Conservation (phyloP, 2,113 vertebrate genomes). For the Tupaia chinensis region DNA sequence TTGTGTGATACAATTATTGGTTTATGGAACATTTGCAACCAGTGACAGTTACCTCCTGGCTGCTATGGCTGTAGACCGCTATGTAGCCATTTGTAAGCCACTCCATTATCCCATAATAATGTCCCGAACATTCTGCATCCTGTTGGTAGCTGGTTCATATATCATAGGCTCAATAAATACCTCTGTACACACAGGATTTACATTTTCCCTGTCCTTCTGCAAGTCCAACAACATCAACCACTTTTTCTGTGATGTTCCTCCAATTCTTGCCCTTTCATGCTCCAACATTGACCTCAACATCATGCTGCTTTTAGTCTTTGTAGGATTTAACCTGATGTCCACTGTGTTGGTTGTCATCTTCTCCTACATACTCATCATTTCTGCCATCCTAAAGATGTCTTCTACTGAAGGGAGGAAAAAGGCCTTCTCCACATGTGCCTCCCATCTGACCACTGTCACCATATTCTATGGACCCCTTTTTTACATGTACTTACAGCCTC, state of each 20-base stretch:
- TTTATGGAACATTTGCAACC: slow-evolving; percentile 39
- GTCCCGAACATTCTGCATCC: not conserved
- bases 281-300: not conserved
- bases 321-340: not conserved
- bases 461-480: too few relatives aligned
- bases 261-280: not conserved
- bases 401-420: too few relatives aligned
- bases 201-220: not conserved
- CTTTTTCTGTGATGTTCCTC: not conserved
- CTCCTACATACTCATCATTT: too few relatives aligned
- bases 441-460: too few relatives aligned
- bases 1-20: slow-evolving; percentile 12
- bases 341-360: too few relatives aligned
- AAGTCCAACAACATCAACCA: not conserved
- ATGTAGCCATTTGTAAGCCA: slow-evolving; percentile 47
- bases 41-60: slow-evolving; percentile 30
- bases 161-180: not conserved
- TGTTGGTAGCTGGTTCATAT: not conserved
- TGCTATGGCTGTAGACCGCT: slow-evolving; percentile 41
- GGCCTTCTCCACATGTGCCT: too few relatives aligned
- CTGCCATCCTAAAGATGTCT: too few relatives aligned
- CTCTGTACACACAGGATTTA: not conserved
- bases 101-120: not conserved
- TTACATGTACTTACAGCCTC: too few relatives aligned
- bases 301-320: not conserved